A percentile compares a stretch with the other conserved stretches of the same genome.
Evolutionary conservation across 53 echinoderm and acorn worm species (phyloP).

Genomic region (Luidia sarsii): DNA sequence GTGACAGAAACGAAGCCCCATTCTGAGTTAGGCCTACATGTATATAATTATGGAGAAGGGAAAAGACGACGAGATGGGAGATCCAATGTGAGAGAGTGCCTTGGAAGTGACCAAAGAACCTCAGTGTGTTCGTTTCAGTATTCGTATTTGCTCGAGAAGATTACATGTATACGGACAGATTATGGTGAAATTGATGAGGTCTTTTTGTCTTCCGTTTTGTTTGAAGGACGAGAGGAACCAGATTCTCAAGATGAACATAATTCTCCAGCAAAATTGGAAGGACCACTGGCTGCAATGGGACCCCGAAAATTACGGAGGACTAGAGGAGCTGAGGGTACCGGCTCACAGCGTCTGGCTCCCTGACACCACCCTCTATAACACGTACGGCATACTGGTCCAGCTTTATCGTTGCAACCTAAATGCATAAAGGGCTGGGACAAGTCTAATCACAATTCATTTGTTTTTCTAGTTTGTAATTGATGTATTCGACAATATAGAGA

Average conservation of each 20-base stretch:
- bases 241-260: slow-evolving; percentile 58
- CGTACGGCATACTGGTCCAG: too few species aligned
- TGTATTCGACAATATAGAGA: too few species aligned
- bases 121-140: background rate
- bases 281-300: slow-evolving; percentile 86
- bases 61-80: too few species aligned
- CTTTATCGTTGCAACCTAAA: too few species aligned
- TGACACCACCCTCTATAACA: slow-evolving; percentile 93
- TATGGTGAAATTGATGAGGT: background rate
- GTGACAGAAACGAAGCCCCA: too few species aligned
- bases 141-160: background rate
- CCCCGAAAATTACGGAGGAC: slow-evolving; percentile 76
- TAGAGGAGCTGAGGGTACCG: slow-evolving; percentile 81
- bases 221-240: slow-evolving; percentile 61
- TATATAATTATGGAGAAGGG: too few species aligned
- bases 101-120: background rate
- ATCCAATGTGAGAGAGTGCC: too few species aligned
- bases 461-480: too few species aligned
- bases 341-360: slow-evolving; percentile 90
- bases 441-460: too few species aligned
- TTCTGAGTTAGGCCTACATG: too few species aligned
- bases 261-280: slow-evolving; percentile 66
- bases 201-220: background rate
- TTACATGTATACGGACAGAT: background rate
- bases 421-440: too few species aligned